These are phyloP conservation scores for Drosophila hamatofila DNA, from an alignment of 2,888 invertebrate genomes.

Conservation along the genomic window DNA sequence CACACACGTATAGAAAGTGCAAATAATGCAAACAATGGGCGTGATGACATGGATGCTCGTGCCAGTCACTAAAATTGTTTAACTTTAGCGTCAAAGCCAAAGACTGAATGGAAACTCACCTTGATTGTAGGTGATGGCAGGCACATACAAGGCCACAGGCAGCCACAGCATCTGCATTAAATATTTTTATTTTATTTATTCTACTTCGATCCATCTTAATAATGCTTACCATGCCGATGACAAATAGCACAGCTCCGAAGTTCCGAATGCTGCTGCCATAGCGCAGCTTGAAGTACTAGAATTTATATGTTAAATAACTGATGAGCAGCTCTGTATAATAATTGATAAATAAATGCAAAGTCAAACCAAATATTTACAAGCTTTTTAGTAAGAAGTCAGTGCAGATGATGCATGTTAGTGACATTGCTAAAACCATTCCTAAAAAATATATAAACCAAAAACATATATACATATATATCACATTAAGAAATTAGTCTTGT, in stretches of 20 bases:
- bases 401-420: conserved; percentile 12
- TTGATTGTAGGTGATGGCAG: conserved; percentile 92
- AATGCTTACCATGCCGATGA: conserved; percentile 89
- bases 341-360: not conserved
- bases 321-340: not conserved
- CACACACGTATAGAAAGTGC: conserved; percentile 96
- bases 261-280: conserved; percentile 90
- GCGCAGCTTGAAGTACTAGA: conserved; percentile 89
- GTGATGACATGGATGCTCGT: conserved; percentile 92
- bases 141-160: conserved; percentile 88
- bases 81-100: conserved; percentile 8
- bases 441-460: not conserved
- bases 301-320: conserved; percentile 14
- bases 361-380: not conserved
- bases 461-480: not conserved
- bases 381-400: conserved; percentile 2
- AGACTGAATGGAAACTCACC: conserved; percentile 85
- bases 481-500: conserved; percentile 8
- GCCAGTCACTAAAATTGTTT: conserved; percentile 86
- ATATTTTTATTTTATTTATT: not conserved
- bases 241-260: conserved; percentile 90
- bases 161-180: conserved; percentile 79
- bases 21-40: conserved; percentile 90
- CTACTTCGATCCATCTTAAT: not conserved
- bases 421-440: conserved; percentile 5